phyloP scores from a whole-genome alignment of 2,797 vertebrate species.

The Poecilia gillii region DNA sequence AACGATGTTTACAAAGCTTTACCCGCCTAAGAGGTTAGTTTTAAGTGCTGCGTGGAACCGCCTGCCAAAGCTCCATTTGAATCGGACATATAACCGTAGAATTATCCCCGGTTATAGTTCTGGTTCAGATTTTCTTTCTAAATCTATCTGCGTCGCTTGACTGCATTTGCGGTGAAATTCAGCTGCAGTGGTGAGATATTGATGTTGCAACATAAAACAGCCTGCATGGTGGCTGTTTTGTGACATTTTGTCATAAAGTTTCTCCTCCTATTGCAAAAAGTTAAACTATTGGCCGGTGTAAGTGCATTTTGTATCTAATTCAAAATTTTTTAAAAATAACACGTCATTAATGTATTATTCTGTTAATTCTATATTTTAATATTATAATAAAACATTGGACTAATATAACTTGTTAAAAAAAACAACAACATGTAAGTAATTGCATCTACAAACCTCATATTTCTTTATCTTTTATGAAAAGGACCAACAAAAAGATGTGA shows the following conservation, averaged over 20 bases:
- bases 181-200: not conserved
- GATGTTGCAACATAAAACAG: not conserved
- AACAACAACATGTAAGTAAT: not conserved
- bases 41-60: constrained; percentile 56
- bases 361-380: not conserved
- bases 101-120: constrained; percentile 55
- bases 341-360: not conserved
- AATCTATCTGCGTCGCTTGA: constrained; percentile 45
- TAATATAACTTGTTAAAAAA: not conserved
- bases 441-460: not conserved
- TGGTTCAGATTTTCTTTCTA: constrained; percentile 22
- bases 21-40: constrained; percentile 44
- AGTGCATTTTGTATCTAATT: not conserved
- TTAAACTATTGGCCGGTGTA: too few species aligned
- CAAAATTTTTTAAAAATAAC: not conserved
- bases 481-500: not conserved
- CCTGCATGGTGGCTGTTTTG: not conserved
- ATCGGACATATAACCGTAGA: constrained; percentile 45
- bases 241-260: not conserved
- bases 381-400: not conserved
- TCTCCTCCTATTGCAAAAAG: not conserved
- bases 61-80: constrained; percentile 66
- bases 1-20: constrained; percentile 50
- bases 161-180: constrained; percentile 18
- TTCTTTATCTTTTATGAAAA: not conserved